Evolutionary conservation across 2,888 invertebrate genomes (phyloP).

Genomic region (Andrena bucephala): DNA sequence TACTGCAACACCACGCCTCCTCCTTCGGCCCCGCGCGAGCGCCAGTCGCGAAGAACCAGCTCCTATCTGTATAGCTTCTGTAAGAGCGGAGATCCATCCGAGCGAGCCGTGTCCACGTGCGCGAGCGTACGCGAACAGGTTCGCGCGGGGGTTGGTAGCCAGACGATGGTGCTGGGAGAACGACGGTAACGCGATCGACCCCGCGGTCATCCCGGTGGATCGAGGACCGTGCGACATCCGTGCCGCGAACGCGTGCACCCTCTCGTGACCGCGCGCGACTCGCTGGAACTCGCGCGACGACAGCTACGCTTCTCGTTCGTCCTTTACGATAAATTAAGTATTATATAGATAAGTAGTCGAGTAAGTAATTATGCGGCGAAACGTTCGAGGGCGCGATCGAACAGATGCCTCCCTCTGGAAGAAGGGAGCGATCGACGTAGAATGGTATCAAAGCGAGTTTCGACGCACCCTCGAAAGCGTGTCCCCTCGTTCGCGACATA

Average conservation of each 20-base stretch:
- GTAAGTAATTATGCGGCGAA: conserved; percentile 63
- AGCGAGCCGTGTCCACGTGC: neutral
- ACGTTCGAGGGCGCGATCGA: conserved; percentile 49
- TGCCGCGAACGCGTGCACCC: no score
- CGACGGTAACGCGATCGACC: neutral
- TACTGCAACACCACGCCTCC: neutral
- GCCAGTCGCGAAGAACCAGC: conserved; percentile 19
- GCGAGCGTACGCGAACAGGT: conserved; percentile 11
- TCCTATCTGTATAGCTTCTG: neutral
- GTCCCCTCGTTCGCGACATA: conserved; percentile 68
- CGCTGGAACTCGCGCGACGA: conserved; percentile 7
- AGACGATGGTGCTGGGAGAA: neutral
- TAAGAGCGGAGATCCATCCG: neutral
- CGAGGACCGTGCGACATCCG: conserved; percentile 1
- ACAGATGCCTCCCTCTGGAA: neutral
- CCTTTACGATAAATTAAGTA: conserved; percentile 67
- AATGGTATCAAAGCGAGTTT: conserved; percentile 17
- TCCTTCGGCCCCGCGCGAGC: neutral
- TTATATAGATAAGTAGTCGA: conserved; percentile 53
- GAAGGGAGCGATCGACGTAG: neutral
- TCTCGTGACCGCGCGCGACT: no score
- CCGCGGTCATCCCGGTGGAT: conserved; percentile 13
- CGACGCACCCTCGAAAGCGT: conserved; percentile 49
- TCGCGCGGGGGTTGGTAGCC: conserved; percentile 3
- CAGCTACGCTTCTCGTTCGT: conserved; percentile 50